A percentile compares a stretch with the other conserved stretches of the same genome.
These are phyloP conservation scores for Mellivora capensis DNA, from an alignment of 2,113 vertebrate species.

Conservation along the genomic window DNA sequence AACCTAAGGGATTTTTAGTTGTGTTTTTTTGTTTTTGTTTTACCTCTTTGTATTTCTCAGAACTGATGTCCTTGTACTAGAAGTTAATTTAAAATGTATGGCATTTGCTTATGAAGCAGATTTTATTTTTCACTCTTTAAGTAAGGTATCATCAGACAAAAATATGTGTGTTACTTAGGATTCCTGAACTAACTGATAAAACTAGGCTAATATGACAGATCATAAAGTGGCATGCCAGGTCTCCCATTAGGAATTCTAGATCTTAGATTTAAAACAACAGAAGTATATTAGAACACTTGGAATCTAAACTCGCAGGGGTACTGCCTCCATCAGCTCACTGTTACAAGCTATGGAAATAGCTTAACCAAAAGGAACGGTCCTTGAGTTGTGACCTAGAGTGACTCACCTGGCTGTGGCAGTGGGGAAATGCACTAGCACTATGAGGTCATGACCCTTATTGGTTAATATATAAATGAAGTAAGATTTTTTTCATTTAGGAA, in stretches of 20 bases:
- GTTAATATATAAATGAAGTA: background rate
- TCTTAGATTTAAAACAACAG: background rate
- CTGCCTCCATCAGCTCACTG: background rate
- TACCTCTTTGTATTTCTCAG: background rate
- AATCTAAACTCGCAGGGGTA: background rate
- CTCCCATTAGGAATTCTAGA: background rate
- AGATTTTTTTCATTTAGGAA: background rate
- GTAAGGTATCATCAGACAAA: background rate
- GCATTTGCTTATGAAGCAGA: background rate
- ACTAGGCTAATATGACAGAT: background rate
- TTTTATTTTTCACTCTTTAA: constrained; percentile 32
- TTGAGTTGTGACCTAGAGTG: background rate
- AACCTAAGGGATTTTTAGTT: background rate
- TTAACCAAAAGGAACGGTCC: background rate
- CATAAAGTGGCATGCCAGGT: background rate
- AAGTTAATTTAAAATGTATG: background rate
- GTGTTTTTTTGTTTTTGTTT: background rate
- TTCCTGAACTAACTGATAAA: background rate
- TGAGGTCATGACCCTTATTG: background rate
- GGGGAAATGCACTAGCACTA: background rate
- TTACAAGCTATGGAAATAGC: background rate
- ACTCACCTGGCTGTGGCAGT: background rate
- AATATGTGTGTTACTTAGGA: background rate
- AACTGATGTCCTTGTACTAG: background rate
- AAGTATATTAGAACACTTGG: background rate